Evolutionary conservation across 2,113 vertebrate species (phyloP).

Genomic region (Myxocyprinus asiaticus): DNA sequence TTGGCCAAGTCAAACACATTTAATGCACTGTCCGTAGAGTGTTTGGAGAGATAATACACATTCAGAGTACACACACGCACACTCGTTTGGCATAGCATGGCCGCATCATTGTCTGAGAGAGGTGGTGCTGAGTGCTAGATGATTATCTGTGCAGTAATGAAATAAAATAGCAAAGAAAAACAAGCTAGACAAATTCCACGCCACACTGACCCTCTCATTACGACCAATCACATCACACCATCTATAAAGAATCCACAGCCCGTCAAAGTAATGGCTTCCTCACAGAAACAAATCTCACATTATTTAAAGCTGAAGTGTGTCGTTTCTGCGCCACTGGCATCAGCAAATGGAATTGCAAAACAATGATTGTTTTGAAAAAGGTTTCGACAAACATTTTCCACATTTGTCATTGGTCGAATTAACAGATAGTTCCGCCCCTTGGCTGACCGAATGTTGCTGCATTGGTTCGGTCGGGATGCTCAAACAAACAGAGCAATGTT

Average conservation of each 20-base stretch:
- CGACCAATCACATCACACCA: background rate
- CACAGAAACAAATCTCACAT: background rate
- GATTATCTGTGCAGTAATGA: slow-evolving; percentile 57
- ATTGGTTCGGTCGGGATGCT: too few species aligned
- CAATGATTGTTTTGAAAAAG: too few species aligned
- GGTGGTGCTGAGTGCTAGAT: slow-evolving; percentile 52
- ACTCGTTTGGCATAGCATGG: slow-evolving; percentile 2
- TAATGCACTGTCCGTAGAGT: slow-evolving; percentile 76
- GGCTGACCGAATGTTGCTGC: too few species aligned
- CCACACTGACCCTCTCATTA: slow-evolving; percentile 11
- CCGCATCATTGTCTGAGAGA: slow-evolving; percentile 61
- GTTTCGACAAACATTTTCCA: too few species aligned
- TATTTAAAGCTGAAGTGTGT: too few species aligned
- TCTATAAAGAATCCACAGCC: slow-evolving; percentile 3
- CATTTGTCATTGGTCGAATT: too few species aligned
- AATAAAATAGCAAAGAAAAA: slow-evolving; percentile 53
- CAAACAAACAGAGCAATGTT: too few species aligned
- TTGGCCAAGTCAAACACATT: slow-evolving; percentile 92
- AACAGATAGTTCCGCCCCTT: too few species aligned
- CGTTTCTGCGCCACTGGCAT: too few species aligned
- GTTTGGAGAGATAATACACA: slow-evolving; percentile 82
- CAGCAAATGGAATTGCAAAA: too few species aligned
- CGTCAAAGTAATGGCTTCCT: background rate
- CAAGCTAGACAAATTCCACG: slow-evolving; percentile 11
- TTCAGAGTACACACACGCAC: slow-evolving; percentile 53